Evolutionary conservation across 1,140 invertebrate genomes (phyloP).

Genomic region (Heliconius congener): DNA sequence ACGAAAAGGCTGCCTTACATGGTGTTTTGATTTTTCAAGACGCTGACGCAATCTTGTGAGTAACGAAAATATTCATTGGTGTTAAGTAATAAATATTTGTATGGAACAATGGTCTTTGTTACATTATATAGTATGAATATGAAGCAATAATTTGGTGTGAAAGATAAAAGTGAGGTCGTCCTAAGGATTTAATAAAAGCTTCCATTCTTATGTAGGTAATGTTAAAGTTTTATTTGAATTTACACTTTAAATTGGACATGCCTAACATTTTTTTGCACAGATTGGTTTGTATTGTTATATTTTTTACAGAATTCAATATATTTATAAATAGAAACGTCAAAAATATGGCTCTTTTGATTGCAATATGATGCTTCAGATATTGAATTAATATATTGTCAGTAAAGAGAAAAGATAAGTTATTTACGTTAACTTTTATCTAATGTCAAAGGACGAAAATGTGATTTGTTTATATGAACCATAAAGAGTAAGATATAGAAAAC

Average conservation of each 20-base stretch:
- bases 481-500: slow-evolving; percentile 3
- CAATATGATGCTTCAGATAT: no score
- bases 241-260: no score
- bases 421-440: no score
- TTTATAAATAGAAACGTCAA: no score
- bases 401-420: no score
- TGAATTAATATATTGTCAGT: no score
- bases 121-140: slow-evolving; percentile 1
- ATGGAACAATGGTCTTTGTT: slow-evolving; percentile 8
- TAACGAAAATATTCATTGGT: slow-evolving; percentile 2
- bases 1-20: neutral
- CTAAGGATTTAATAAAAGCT: neutral
- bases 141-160: neutral
- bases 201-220: neutral
- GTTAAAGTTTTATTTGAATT: no score
- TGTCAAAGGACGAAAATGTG: no score
- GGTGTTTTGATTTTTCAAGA: slow-evolving; percentile 9
- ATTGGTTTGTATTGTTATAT: no score
- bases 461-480: neutral
- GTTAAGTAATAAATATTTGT: slow-evolving; percentile 4
- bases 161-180: slow-evolving; percentile 3
- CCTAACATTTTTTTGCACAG: no score
- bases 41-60: slow-evolving; percentile 3
- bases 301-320: no score
- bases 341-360: no score